Evolutionary conservation across 2,888 invertebrate genomes (phyloP).

Genomic region (Sinotaia quadrata): DNA sequence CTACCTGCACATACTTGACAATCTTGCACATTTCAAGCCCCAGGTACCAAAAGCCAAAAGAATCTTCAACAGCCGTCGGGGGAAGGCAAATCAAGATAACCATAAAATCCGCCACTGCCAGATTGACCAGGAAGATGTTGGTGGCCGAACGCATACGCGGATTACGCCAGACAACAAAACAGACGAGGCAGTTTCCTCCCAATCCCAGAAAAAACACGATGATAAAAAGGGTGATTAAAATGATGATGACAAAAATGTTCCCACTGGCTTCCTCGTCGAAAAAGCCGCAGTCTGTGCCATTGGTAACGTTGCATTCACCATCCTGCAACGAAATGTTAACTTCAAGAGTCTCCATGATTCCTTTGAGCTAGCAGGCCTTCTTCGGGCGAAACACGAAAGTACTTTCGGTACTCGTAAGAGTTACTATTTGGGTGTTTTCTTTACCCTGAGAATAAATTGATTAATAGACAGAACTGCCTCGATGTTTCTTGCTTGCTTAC

Average conservation of each 20-base stretch:
- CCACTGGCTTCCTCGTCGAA: not conserved
- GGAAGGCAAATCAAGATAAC: slow-evolving; percentile 91
- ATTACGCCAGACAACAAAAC: slow-evolving; percentile 89
- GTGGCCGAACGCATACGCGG: slow-evolving; percentile 92
- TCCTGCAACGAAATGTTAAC: too few relatives aligned
- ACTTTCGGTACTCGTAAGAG: too few relatives aligned
- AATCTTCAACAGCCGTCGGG: slow-evolving; percentile 89
- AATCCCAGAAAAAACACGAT: slow-evolving; percentile 87
- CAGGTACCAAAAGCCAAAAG: slow-evolving; percentile 94
- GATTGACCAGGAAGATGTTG: slow-evolving; percentile 92
- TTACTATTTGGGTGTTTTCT: too few relatives aligned
- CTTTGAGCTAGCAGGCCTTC: too few relatives aligned
- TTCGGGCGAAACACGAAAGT: too few relatives aligned
- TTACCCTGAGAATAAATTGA: too few relatives aligned
- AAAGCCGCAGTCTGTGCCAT: not conserved
- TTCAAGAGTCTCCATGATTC: too few relatives aligned
- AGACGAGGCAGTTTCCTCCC: slow-evolving; percentile 89
- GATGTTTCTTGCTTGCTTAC: too few relatives aligned
- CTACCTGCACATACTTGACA: slow-evolving; percentile 92
- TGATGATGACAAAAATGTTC: too few relatives aligned
- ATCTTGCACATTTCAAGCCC: slow-evolving; percentile 89
- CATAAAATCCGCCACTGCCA: slow-evolving; percentile 88
- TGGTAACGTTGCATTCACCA: too few relatives aligned
- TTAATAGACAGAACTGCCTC: too few relatives aligned
- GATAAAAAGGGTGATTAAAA: slow-evolving; percentile 83